A percentile compares a stretch with the other conserved stretches of the same genome.
Conservation (phyloP, 2,113 vertebrate genomes). For the Rhabdomys dilectus region DNA sequence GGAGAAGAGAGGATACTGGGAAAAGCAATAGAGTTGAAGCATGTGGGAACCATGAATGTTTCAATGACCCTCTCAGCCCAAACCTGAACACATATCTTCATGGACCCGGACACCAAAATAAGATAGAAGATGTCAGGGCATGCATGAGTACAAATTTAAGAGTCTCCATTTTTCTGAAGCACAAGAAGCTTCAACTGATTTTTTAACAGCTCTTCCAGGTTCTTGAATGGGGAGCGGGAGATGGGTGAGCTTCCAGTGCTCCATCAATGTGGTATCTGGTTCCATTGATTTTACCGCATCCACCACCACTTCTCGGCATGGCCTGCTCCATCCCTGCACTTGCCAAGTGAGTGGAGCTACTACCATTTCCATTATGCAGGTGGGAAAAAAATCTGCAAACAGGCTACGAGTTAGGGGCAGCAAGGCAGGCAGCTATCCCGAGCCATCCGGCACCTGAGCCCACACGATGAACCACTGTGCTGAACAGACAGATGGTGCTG, state of each 20-base stretch:
- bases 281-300: rapidly evolving
- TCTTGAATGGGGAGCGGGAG: not conserved
- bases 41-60: not conserved
- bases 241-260: rapidly evolving
- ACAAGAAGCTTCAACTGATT: rapidly evolving
- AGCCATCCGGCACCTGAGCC: not conserved
- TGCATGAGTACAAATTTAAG: not conserved
- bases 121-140: not conserved
- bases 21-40: not conserved
- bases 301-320: rapidly evolving
- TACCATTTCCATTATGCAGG: not conserved
- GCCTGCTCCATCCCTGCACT: not conserved
- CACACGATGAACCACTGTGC: not conserved
- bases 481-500: not conserved
- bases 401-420: too few relatives aligned
- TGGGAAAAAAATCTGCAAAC: not conserved
- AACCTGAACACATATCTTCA: not conserved
- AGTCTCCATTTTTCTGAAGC: not conserved
- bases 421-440: not conserved
- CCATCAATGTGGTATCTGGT: not conserved
- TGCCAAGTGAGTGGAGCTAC: rapidly evolving
- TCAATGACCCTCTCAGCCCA: not conserved
- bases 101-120: not conserved
- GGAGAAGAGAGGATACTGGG: not conserved
- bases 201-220: not conserved